Evolutionary conservation across 1,140 invertebrate genomes (phyloP).

Genomic region (Ephestia elutella): DNA sequence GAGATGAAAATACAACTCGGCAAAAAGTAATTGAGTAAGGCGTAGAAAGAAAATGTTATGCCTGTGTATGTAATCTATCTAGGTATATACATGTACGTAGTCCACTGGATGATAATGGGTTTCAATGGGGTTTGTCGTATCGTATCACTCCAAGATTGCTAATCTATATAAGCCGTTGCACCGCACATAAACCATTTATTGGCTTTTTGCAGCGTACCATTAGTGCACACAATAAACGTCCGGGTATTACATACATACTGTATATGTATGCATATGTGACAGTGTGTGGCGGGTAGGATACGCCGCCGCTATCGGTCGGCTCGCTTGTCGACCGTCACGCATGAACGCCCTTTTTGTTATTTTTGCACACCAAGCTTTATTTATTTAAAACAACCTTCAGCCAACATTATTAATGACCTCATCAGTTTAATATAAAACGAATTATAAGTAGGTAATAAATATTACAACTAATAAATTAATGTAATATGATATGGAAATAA

Average conservation of each 20-base stretch:
- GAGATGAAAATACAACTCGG: no score
- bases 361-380: slow-evolving; percentile 21
- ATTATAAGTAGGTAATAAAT: no score
- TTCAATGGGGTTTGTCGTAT: slow-evolving; percentile 19
- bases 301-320: slow-evolving; percentile 21
- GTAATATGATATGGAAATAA: no score
- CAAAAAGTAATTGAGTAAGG: no score
- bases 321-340: slow-evolving; percentile 14
- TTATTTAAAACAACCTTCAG: slow-evolving; percentile 22
- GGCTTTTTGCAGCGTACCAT: slow-evolving; percentile 37
- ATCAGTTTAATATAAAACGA: slow-evolving; percentile 16
- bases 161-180: slow-evolving; percentile 28
- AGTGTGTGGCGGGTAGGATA: neutral
- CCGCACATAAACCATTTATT: slow-evolving; percentile 41
- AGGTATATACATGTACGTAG: neutral
- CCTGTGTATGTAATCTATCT: neutral
- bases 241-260: neutral
- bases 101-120: neutral
- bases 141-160: slow-evolving; percentile 20
- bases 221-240: slow-evolving; percentile 15
- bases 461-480: no score
- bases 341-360: slow-evolving; percentile 30
- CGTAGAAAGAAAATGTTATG: no score
- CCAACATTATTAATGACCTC: slow-evolving; percentile 20
- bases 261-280: neutral